Conservation (phyloP, 2,888 invertebrate genomes). For the Yponomeuta sedellus region DNA sequence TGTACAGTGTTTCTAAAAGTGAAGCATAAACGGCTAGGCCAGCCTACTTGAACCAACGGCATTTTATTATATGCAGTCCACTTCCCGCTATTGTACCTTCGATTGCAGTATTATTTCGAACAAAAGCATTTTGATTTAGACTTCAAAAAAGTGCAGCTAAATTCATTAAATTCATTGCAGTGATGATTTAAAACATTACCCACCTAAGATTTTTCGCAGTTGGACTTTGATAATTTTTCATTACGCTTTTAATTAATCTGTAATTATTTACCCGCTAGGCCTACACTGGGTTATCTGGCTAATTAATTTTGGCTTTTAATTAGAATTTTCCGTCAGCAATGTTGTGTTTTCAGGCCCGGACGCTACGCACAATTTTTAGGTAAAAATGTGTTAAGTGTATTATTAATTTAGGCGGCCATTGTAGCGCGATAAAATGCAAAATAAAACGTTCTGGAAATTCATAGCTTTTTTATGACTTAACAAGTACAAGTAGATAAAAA, state of each 20-base stretch:
- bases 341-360: not conserved
- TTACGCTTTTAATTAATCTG: not conserved
- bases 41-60: too few species aligned
- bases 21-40: too few species aligned
- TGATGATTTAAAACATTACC: too few species aligned
- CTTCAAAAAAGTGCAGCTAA: too few species aligned
- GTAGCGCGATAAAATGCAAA: not conserved
- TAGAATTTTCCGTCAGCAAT: not conserved
- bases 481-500: too few species aligned
- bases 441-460: not conserved
- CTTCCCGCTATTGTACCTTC: too few species aligned
- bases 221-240: not conserved
- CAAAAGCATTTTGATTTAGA: too few species aligned
- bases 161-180: too few species aligned
- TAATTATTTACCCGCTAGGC: conserved; percentile 6
- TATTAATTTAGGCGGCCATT: not conserved
- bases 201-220: not conserved
- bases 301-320: conserved; percentile 7
- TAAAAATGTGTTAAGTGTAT: not conserved
- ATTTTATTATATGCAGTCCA: too few species aligned
- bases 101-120: too few species aligned
- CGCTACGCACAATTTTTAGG: not conserved
- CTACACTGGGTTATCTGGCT: conserved; percentile 4
- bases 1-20: too few species aligned
- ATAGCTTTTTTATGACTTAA: too few species aligned